A percentile compares a stretch with the other conserved stretches of the same genome.
These are phyloP conservation scores for Neelides sp. DNA, from an alignment of 1,140 invertebrate genomes.

Conservation along the genomic window DNA sequence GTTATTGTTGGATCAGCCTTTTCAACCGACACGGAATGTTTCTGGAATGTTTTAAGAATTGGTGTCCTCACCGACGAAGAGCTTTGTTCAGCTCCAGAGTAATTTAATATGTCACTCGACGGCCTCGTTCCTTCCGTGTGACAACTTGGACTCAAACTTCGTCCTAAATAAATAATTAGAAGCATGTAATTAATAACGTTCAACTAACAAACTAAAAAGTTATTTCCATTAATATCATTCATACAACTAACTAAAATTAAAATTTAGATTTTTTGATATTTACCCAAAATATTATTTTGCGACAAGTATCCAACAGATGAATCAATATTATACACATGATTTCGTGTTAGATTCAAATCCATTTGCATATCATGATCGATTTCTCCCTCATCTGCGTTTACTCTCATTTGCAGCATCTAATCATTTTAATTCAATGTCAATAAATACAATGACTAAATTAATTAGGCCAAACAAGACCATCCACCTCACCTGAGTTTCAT, in stretches of 20 bases:
- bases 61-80: constrained; percentile 38
- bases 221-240: constrained; percentile 1
- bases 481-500: constrained; percentile 56
- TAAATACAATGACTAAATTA: not conserved
- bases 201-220: no score
- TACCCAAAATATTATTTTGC: constrained; percentile 30
- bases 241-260: not conserved
- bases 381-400: constrained; percentile 35
- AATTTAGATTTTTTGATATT: not conserved
- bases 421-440: constrained; percentile 10
- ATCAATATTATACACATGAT: constrained; percentile 71
- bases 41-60: constrained; percentile 38
- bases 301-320: constrained; percentile 68
- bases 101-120: constrained; percentile 45
- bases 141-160: constrained; percentile 42
- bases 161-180: constrained; percentile 5
- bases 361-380: constrained; percentile 34
- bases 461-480: constrained; percentile 3
- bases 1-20: constrained; percentile 42
- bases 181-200: not conserved
- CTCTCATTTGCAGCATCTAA: constrained; percentile 72
- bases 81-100: constrained; percentile 37
- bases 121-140: constrained; percentile 68
- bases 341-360: constrained; percentile 67
- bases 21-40: constrained; percentile 28